These are phyloP conservation scores for Pseudomyrmex concolor DNA, from an alignment of 1,140 invertebrate genomes.

Conservation along the genomic window DNA sequence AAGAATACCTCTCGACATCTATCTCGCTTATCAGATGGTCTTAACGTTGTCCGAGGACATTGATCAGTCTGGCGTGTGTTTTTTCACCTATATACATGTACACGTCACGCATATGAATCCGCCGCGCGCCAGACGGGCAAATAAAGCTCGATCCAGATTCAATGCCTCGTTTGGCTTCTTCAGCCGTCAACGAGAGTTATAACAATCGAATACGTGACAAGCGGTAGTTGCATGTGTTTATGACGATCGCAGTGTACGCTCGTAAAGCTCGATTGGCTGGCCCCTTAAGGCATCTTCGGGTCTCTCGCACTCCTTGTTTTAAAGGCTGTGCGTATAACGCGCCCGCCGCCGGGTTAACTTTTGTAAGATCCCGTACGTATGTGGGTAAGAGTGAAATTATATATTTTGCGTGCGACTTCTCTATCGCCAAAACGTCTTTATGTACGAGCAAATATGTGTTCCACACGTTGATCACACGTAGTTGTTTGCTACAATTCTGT, in stretches of 20 bases:
- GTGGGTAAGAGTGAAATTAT: no score
- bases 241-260: constrained; percentile 70
- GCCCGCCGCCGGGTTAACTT: not conserved
- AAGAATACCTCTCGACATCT: constrained; percentile 8
- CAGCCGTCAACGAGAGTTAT: constrained; percentile 68
- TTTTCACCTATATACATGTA: constrained; percentile 48
- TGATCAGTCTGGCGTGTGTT: constrained; percentile 41
- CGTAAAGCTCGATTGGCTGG: constrained; percentile 64
- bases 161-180: constrained; percentile 63
- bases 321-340: constrained; percentile 22
- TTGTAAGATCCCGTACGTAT: no score
- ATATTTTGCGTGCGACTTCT: no score
- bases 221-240: constrained; percentile 73
- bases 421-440: no score
- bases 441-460: no score
- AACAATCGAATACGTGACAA: constrained; percentile 73
- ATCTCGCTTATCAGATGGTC: constrained; percentile 30
- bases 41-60: constrained; percentile 35
- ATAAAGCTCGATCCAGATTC: constrained; percentile 62
- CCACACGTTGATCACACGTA: no score
- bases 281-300: constrained; percentile 67
- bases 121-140: constrained; percentile 46
- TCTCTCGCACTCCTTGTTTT: constrained; percentile 53
- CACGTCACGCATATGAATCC: constrained; percentile 21
- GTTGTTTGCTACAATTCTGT: no score